Conservation (phyloP, 2,888 invertebrate species). For the Acronicta psi region DNA sequence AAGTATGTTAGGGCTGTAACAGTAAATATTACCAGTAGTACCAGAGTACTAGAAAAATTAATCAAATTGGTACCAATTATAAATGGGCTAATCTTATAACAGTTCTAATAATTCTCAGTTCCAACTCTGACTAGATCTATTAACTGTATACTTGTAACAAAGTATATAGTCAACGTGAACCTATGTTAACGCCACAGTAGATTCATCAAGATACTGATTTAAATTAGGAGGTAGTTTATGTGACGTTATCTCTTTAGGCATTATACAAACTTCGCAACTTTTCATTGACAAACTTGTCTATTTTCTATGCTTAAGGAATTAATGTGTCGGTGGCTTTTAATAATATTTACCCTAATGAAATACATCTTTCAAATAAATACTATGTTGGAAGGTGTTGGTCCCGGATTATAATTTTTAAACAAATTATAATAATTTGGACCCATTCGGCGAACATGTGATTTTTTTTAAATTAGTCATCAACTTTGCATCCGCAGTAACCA, state of each 20-base stretch:
- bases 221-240: constrained; percentile 87
- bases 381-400: constrained; percentile 89
- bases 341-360: constrained; percentile 88
- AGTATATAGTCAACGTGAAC: constrained; percentile 71
- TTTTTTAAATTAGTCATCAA: constrained; percentile 77
- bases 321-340: constrained; percentile 89
- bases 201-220: constrained; percentile 81
- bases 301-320: constrained; percentile 89
- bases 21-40: constrained; percentile 25
- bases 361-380: constrained; percentile 89
- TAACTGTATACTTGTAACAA: constrained; percentile 66
- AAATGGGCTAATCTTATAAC: constrained; percentile 46
- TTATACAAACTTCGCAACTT: constrained; percentile 84
- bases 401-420: constrained; percentile 90
- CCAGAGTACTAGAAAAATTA: constrained; percentile 17
- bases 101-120: constrained; percentile 75
- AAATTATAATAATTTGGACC: constrained; percentile 89
- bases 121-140: constrained; percentile 87
- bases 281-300: constrained; percentile 83
- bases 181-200: constrained; percentile 72
- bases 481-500: constrained; percentile 74
- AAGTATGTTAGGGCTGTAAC: constrained; percentile 5
- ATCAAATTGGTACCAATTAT: constrained; percentile 36
- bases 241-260: constrained; percentile 70
- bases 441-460: constrained; percentile 85